phyloP scores from a whole-genome alignment of 2,113 vertebrate genomes.

The Xenopus laevis region DNA sequence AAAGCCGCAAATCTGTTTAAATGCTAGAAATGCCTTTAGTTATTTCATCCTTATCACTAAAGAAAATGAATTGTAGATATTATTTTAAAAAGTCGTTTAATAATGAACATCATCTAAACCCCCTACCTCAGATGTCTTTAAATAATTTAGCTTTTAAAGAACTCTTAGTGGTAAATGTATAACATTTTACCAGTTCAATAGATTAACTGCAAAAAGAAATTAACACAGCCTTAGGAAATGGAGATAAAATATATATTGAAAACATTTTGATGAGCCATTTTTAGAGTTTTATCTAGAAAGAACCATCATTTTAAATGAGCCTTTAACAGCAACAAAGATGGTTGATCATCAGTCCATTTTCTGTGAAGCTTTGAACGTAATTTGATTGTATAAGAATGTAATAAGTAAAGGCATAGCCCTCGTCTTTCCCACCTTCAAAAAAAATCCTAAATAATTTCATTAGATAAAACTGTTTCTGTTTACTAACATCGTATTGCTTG shows the following conservation, averaged over 20 bases:
- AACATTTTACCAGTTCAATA: slow-evolving; percentile 66
- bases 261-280: slow-evolving; percentile 65
- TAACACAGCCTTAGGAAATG: slow-evolving; percentile 69
- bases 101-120: slow-evolving; percentile 66
- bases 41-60: slow-evolving; percentile 70
- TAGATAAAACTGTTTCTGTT: too few species aligned
- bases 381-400: slow-evolving; percentile 40
- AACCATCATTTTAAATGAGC: slow-evolving; percentile 68
- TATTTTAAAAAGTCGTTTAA: slow-evolving; percentile 63
- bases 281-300: slow-evolving; percentile 65
- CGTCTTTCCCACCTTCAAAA: too few species aligned
- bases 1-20: slow-evolving; percentile 60
- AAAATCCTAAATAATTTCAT: too few species aligned
- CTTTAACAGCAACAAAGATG: slow-evolving; percentile 52
- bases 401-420: neutral
- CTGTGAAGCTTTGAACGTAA: slow-evolving; percentile 51
- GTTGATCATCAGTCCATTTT: slow-evolving; percentile 48
- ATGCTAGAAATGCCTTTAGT: slow-evolving; percentile 65
- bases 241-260: slow-evolving; percentile 71
- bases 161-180: slow-evolving; percentile 76
- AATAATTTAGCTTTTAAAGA: slow-evolving; percentile 73
- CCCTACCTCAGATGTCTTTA: slow-evolving; percentile 69
- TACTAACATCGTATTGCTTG: too few species aligned
- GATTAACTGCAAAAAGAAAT: slow-evolving; percentile 81
- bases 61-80: slow-evolving; percentile 67